Base-by-base conservation (phyloP, 1,140 invertebrate species). In the Drosophila nigromelanica region DNA sequence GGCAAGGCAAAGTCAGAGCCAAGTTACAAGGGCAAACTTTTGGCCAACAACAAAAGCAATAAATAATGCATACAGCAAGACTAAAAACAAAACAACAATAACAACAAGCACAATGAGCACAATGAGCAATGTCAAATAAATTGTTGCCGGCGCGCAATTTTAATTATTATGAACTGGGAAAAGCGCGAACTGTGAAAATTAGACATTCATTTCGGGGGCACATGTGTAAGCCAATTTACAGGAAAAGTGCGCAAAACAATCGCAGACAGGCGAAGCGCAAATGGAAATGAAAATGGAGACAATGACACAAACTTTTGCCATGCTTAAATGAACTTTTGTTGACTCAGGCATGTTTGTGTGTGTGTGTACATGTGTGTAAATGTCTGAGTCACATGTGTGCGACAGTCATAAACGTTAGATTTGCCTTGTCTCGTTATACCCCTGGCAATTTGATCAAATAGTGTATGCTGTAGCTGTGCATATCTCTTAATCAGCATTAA, bases 141-240 rank as follows among this genome's bases (percentile, higher is more conserved):
- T 68, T 85, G 81, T 75, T 76, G 81, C 52, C 69, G 70, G 51
- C 64, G 81, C 77, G 66, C 87, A 82, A 89, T 87, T 87, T 87
- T 87, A 87, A 87, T 87, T 87, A 87, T 87, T 76, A 89, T 87
- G 82, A 86, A 80, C 69, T 81, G 73, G 73, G 45, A 59, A 77
- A 81, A 77, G 48, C 72, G 78, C 69, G 62, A 75, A 74, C 45
- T 63, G 72, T 62, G 58, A 80, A 87, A 87, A 87, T 89, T 86
- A 87, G 75, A 87, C 72, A 86, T 86, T 87, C 78, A 87, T 89
- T 87, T 85, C 18, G 67, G 51, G 56, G 55, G 30, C 39, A 24
- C 40, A 51, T 35, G 47, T 47, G 45, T 35, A 45, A 60, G 66
- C 72, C 52, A 70, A 74, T 74, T 74, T 37, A 24, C 33, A 35